Evolutionary conservation across 2,113 vertebrate genomes (phyloP).

Genomic region (Ophiodon elongatus): DNA sequence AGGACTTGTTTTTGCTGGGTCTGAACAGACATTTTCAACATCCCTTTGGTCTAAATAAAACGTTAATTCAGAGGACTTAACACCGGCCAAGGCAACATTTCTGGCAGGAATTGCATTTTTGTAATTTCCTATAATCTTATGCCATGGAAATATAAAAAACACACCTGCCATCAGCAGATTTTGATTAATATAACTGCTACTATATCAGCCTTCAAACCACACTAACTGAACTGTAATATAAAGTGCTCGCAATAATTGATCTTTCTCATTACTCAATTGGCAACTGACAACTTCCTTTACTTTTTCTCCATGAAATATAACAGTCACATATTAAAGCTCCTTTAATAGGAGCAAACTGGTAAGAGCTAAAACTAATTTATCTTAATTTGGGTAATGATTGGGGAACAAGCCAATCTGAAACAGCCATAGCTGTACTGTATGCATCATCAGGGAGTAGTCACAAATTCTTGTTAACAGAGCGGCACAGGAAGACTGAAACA

Average conservation of each 20-base stretch:
- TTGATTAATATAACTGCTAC: constrained; percentile 10
- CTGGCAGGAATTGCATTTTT: constrained; percentile 38
- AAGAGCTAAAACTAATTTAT: constrained; percentile 16
- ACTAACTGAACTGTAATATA: constrained; percentile 46
- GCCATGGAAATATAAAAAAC: constrained; percentile 10
- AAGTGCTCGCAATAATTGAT: constrained; percentile 73
- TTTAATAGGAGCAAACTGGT: constrained; percentile 8
- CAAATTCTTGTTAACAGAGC: constrained; percentile 26
- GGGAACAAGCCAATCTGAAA: constrained; percentile 23
- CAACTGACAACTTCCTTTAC: constrained; percentile 21
- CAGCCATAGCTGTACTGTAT: background rate
- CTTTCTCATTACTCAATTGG: constrained; percentile 44
- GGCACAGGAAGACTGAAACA: constrained; percentile 19
- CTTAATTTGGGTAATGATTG: constrained; percentile 3
- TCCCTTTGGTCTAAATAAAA: constrained; percentile 32
- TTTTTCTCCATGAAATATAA: constrained; percentile 39
- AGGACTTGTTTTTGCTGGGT: background rate
- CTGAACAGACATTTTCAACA: constrained; percentile 22
- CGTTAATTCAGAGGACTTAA: constrained; percentile 12
- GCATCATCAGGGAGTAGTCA: constrained; percentile 1
- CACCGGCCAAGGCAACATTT: constrained; percentile 33
- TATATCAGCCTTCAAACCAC: constrained; percentile 25
- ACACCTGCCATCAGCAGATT: constrained; percentile 3
- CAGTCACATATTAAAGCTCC: constrained; percentile 30
- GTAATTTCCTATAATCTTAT: constrained; percentile 39